phyloP scores from a whole-genome alignment of 53 echinoderm and acorn worm species.

The Antedon mediterranea region DNA sequence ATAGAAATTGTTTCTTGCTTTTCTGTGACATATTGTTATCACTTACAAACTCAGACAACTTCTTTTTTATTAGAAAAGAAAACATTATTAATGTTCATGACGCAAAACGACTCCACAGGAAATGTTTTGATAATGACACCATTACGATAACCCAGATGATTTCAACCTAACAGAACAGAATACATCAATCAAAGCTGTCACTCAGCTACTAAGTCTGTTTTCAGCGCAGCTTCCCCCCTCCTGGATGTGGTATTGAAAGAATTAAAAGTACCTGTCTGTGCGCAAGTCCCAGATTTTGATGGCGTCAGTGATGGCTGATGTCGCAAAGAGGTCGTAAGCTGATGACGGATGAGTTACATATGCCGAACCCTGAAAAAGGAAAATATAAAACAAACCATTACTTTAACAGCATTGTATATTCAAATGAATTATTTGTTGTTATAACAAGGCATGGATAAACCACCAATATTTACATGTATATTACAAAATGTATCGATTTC shows the following conservation, averaged over 20 bases:
- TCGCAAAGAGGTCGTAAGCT: constrained; percentile 72
- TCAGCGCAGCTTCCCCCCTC: not conserved
- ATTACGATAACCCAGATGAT: not conserved
- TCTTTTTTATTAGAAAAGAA: not conserved
- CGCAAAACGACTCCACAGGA: not conserved
- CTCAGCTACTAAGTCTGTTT: no score
- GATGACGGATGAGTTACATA: constrained; percentile 65
- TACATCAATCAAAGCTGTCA: not conserved
- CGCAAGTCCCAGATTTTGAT: constrained; percentile 92
- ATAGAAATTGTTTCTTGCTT: no score
- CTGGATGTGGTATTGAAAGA: not conserved
- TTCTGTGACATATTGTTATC: not conserved
- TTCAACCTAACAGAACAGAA: not conserved
- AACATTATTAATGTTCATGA: not conserved
- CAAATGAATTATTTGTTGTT: no score
- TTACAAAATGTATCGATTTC: no score
- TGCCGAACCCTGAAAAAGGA: constrained; percentile 59
- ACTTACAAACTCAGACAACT: not conserved
- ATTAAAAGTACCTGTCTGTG: constrained; percentile 46
- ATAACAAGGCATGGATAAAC: not conserved
- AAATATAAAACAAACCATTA: not conserved
- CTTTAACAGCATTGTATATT: no score
- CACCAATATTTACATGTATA: no score
- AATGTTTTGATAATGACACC: not conserved
- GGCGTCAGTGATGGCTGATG: constrained; percentile 75